Percentiles rank a stretch among this genome's conserved stretches.
Conservation (phyloP, 2,113 vertebrate genomes). For the Craseonycteris thonglongyai region DNA sequence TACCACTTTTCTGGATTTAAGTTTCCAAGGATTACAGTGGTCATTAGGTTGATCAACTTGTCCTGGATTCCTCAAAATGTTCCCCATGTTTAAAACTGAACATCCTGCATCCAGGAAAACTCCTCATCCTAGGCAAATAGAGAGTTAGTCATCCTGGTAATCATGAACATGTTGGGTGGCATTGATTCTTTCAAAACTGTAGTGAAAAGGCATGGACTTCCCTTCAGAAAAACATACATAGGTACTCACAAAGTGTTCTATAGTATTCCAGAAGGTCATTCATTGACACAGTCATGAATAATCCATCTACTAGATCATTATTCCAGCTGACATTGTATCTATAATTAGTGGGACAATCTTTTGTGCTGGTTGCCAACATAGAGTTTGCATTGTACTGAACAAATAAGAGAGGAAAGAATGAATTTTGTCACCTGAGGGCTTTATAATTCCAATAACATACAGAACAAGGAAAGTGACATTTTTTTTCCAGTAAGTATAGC, state of each 20-base stretch:
- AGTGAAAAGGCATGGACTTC: not conserved
- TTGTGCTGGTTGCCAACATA: not conserved
- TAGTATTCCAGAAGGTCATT: not conserved
- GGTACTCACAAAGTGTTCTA: not conserved
- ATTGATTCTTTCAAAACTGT: not conserved
- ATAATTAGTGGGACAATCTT: not conserved
- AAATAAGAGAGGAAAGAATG: not conserved
- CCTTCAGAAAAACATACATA: not conserved
- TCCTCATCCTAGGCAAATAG: not conserved
- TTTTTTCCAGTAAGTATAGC: not conserved
- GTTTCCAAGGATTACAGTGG: not conserved
- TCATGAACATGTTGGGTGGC: not conserved
- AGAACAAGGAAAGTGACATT: constrained; percentile 44
- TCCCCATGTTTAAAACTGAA: not conserved
- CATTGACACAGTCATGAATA: too few species aligned
- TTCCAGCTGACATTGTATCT: not conserved
- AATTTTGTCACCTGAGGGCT: not conserved
- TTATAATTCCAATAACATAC: constrained; percentile 30
- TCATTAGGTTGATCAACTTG: not conserved
- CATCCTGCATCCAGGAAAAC: not conserved
- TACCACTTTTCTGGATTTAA: not conserved
- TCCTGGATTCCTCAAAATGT: not conserved
- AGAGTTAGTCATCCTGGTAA: not conserved
- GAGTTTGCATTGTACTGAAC: not conserved
- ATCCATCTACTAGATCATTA: not conserved